Percentiles rank a stretch among this genome's conserved stretches.
Conservation (phyloP, 2,888 invertebrate genomes). For the Mythimna lalbum region DNA sequence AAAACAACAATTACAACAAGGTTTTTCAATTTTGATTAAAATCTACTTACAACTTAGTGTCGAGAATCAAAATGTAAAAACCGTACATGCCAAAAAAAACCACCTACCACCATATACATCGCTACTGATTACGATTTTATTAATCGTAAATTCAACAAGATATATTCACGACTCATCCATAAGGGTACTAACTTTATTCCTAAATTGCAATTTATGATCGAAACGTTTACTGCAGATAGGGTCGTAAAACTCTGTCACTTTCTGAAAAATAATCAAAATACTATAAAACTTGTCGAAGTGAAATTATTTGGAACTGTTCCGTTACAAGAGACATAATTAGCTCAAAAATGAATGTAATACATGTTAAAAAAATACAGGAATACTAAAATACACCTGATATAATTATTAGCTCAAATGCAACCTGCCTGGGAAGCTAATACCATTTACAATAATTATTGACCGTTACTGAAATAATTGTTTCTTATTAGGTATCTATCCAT, state of each 20-base stretch:
- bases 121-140: constrained; percentile 65
- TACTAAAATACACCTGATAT: neutral
- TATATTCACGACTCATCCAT: constrained; percentile 64
- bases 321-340: constrained; percentile 31
- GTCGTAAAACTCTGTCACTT: constrained; percentile 61
- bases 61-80: constrained; percentile 6
- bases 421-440: neutral
- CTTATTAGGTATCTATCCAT: too few species aligned
- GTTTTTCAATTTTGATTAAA: neutral
- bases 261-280: constrained; percentile 59
- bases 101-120: constrained; percentile 35
- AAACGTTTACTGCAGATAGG: constrained; percentile 55
- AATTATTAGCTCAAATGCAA: constrained; percentile 3
- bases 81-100: neutral
- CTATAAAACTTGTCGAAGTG: constrained; percentile 54
- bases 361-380: neutral
- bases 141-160: constrained; percentile 66
- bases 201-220: constrained; percentile 74
- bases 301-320: constrained; percentile 43
- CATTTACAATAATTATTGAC: neutral
- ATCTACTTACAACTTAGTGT: constrained; percentile 32
- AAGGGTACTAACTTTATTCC: constrained; percentile 58
- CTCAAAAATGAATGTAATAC: constrained; percentile 6
- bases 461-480: too few species aligned
- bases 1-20: too few species aligned